Conservation (phyloP, 2,113 vertebrate species). For the Ariopsis seemanni region DNA sequence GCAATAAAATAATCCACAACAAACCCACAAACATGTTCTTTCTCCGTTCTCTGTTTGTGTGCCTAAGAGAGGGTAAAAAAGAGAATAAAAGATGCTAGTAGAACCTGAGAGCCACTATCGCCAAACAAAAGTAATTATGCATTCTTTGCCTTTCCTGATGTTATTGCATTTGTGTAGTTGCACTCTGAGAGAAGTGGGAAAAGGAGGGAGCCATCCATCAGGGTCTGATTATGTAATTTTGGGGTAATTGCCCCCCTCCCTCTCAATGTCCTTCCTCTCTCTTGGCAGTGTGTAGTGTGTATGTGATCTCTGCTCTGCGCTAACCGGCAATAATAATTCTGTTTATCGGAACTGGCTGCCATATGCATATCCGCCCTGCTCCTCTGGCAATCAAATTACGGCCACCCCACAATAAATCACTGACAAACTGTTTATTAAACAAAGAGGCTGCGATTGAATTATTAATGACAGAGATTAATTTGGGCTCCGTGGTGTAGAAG, state of each 20-base stretch:
- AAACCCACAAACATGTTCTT: background rate
- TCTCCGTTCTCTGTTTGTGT: background rate
- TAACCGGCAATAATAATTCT: slow-evolving; percentile 64
- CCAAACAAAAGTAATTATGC: slow-evolving; percentile 55
- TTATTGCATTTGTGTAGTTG: slow-evolving; percentile 54
- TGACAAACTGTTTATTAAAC: slow-evolving; percentile 69
- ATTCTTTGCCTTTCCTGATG: slow-evolving; percentile 42
- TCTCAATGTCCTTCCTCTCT: slow-evolving; percentile 36
- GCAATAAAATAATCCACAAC: slow-evolving; percentile 3
- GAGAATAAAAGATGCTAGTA: slow-evolving; percentile 20
- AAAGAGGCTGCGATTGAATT: slow-evolving; percentile 66
- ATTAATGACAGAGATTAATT: slow-evolving; percentile 67
- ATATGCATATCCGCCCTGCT: slow-evolving; percentile 62
- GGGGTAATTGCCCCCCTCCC: slow-evolving; percentile 53
- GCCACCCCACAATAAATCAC: slow-evolving; percentile 62
- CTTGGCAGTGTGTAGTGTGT: slow-evolving; percentile 43
- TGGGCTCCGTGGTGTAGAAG: slow-evolving; percentile 51
- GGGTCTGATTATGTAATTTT: slow-evolving; percentile 59
- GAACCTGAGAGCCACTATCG: slow-evolving; percentile 29
- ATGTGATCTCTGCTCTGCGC: slow-evolving; percentile 53
- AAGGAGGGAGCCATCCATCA: slow-evolving; percentile 54
- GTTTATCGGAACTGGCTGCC: slow-evolving; percentile 60
- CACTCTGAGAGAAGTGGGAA: slow-evolving; percentile 42
- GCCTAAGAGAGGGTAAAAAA: slow-evolving; percentile 1
- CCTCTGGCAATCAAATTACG: slow-evolving; percentile 62